Percentiles rank a stretch among this genome's conserved stretches.
Conservation (phyloP, 2,888 invertebrate species). For the Ctenicera cuprea region DNA sequence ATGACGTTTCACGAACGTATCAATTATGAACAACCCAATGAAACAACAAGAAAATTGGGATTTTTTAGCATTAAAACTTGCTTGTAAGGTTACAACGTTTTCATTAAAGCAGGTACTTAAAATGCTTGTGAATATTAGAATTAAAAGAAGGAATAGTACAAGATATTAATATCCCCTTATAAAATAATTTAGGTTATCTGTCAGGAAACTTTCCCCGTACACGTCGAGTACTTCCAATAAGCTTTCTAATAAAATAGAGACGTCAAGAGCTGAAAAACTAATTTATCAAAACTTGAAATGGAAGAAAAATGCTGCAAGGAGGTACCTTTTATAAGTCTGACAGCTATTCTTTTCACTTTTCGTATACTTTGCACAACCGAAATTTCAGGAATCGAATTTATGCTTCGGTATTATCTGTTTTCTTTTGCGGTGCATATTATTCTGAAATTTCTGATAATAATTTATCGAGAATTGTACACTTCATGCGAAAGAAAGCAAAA, state of each 20-base stretch:
- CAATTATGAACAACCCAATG: no score
- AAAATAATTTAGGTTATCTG: slow-evolving; percentile 19
- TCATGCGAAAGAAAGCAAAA: neutral
- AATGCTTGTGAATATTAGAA: no score
- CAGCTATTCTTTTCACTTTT: slow-evolving; percentile 23
- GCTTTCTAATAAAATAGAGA: slow-evolving; percentile 33
- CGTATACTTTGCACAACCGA: neutral
- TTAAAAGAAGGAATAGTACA: neutral
- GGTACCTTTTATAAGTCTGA: slow-evolving; percentile 23
- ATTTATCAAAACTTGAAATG: slow-evolving; percentile 29
- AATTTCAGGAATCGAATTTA: slow-evolving; percentile 8
- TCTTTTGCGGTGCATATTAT: neutral
- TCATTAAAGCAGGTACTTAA: no score
- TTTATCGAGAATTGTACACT: neutral
- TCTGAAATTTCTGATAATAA: neutral
- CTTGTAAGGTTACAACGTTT: no score
- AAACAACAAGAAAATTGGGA: no score
- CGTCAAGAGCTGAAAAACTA: slow-evolving; percentile 30
- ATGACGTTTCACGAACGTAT: no score
- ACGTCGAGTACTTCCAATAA: slow-evolving; percentile 28
- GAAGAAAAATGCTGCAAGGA: slow-evolving; percentile 21
- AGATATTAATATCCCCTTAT: neutral
- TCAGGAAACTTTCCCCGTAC: slow-evolving; percentile 11
- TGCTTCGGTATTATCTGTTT: neutral
- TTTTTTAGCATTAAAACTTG: no score